Base-by-base conservation (phyloP, 2,888 invertebrate species). In the Drosophila greeni region DNA sequence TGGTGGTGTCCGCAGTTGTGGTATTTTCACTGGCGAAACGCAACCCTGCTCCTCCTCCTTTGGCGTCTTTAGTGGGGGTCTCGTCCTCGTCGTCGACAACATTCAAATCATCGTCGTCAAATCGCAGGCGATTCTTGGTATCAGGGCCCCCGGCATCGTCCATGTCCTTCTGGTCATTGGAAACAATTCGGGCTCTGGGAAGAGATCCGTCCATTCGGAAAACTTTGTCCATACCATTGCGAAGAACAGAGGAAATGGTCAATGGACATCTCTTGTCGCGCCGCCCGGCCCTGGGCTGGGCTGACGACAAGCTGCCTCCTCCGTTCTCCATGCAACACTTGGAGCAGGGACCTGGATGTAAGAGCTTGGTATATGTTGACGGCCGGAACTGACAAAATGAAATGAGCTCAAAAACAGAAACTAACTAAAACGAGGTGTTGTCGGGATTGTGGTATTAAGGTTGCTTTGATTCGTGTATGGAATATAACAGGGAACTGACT, bases 1-100 rank as follows among this genome's bases (percentile, higher is more conserved):
- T 1, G 23, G 1, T 0, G n/a, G n/a, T n/a, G n/a, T n/a, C n/a
- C 1, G 39, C 14, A 14, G 7, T 4, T 1, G 1, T 0, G 9
- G 5, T 24, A 24, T 3, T 24, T 9, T 42, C 23, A 24, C 5
- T 7, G 20, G 2, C 23, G 42, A 42, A 42, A 42, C 42, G 42
- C 42, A 42, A n/a, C 23, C 42, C 42, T 24, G 23, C 3, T 20
- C 12, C 20, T 6, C 20, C 20, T 2, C 2, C 20, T 3, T 20
- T 20, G 20, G 11, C 16, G 16, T 1, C 33, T 6, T 6, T 33
- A 14, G n/a, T n/a, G 14, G 14, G 6, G 14, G 7, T 33, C 1
- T 39, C 4, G 20, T 4, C 7, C 4, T 20, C 20, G 14, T 11
- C 6, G 12, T 7, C 12, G 12, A 2, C 20, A 7, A 12, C 5